These are phyloP conservation scores for Argyresthia goedartella DNA, from an alignment of 2,888 invertebrate genomes.

Conservation along the genomic window DNA sequence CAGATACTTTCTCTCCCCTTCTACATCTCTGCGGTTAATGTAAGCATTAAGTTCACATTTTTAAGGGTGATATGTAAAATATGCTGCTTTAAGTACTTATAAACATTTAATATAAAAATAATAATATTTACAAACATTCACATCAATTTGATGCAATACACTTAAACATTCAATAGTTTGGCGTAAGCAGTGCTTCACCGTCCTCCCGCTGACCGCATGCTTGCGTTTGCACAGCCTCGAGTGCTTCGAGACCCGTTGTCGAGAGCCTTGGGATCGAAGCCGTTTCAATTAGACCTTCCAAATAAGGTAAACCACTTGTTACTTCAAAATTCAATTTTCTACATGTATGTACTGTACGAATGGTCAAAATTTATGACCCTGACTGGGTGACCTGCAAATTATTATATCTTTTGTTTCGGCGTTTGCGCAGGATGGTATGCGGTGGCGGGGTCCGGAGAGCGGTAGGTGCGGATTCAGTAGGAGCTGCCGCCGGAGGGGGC, in stretches of 20 bases:
- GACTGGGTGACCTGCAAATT: no score
- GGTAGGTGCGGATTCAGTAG: slow-evolving; percentile 16
- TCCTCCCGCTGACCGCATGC: background rate
- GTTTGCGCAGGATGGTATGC: background rate
- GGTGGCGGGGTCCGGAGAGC: background rate
- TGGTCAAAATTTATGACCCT: no score
- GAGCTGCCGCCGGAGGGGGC: slow-evolving; percentile 55
- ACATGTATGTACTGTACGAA: no score
- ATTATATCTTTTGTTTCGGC: no score
- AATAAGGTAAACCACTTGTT: no score
- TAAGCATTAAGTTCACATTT: no score
- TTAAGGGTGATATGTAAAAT: no score
- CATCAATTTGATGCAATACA: slow-evolving; percentile 67
- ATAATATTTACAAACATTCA: slow-evolving; percentile 63
- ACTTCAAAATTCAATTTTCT: background rate
- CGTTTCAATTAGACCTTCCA: no score
- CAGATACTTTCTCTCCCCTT: no score
- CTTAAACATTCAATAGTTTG: slow-evolving; percentile 35
- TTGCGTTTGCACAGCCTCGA: background rate
- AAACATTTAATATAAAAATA: slow-evolving; percentile 42
- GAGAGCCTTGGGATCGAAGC: no score
- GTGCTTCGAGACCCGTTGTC: no score
- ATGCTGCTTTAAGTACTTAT: slow-evolving; percentile 16
- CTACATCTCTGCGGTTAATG: no score
- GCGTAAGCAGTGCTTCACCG: slow-evolving; percentile 14